Evolutionary conservation across 2,797 vertebrate genomes (phyloP).

Genomic region (Phoxinus dragarum): DNA sequence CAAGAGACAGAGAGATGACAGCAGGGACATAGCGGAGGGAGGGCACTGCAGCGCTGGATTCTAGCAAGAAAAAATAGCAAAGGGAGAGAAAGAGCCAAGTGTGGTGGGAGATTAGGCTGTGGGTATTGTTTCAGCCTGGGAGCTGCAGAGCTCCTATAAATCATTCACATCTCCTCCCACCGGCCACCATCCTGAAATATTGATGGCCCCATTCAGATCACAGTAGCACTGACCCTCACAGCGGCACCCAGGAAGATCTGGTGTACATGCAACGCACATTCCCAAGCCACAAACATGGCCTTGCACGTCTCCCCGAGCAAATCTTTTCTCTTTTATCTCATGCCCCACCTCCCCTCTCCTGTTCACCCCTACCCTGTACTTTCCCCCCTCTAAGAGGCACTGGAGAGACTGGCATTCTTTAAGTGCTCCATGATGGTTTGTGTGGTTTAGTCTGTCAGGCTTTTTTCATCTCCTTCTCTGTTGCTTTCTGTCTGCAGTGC

Average conservation of each 20-base stretch:
- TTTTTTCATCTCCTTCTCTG: slow-evolving; percentile 8
- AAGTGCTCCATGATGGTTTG: slow-evolving; percentile 35
- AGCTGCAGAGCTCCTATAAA: slow-evolving; percentile 53
- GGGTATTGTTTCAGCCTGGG: slow-evolving; percentile 50
- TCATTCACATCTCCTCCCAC: slow-evolving; percentile 68
- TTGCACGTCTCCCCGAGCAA: slow-evolving; percentile 39
- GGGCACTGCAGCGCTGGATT: neutral
- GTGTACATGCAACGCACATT: slow-evolving; percentile 59
- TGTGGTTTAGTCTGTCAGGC: slow-evolving; percentile 42
- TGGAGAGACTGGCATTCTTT: slow-evolving; percentile 26
- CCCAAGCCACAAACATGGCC: slow-evolving; percentile 56
- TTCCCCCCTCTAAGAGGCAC: slow-evolving; percentile 22
- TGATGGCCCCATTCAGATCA: slow-evolving; percentile 82
- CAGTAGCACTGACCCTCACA: slow-evolving; percentile 77
- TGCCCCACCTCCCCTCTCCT: slow-evolving; percentile 5
- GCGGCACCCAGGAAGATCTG: slow-evolving; percentile 71
- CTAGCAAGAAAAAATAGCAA: neutral
- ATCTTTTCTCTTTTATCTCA: slow-evolving; percentile 42
- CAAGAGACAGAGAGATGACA: slow-evolving; percentile 44
- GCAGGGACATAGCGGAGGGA: neutral
- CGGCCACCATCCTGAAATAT: slow-evolving; percentile 80
- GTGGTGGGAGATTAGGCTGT: slow-evolving; percentile 32
- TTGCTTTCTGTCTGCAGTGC: neutral
- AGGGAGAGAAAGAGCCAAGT: slow-evolving; percentile 19
- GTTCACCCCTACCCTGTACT: neutral